Conservation (phyloP, 2,888 invertebrate species). For the Microplitis deprimator region DNA sequence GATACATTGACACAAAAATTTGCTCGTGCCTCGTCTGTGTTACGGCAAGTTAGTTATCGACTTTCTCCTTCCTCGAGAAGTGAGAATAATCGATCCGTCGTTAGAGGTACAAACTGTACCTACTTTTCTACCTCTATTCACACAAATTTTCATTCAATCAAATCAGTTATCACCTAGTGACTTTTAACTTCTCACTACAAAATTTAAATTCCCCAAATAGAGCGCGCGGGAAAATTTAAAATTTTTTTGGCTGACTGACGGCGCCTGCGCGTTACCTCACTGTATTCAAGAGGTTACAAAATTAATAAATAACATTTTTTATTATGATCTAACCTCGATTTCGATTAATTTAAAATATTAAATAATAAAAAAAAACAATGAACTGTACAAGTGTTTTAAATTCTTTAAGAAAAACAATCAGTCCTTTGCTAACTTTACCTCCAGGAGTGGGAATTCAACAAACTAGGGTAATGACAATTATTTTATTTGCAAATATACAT, state of each 20-base stretch:
- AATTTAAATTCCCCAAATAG: not conserved
- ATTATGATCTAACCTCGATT: too few species aligned
- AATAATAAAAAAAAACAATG: slow-evolving; percentile 39
- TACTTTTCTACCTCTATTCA: not conserved
- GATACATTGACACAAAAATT: not conserved
- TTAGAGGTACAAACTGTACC: not conserved
- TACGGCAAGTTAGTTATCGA: slow-evolving; percentile 4
- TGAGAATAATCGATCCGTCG: not conserved
- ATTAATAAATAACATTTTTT: not conserved
- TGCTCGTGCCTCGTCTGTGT: not conserved
- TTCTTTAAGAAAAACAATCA: slow-evolving; percentile 34
- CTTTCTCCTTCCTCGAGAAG: slow-evolving; percentile 4
- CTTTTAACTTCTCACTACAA: not conserved
- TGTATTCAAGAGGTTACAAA: not conserved
- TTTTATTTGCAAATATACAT: not conserved
- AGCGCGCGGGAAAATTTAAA: not conserved
- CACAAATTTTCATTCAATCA: not conserved
- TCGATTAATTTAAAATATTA: not conserved
- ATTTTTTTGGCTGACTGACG: not conserved
- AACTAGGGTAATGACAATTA: slow-evolving; percentile 51
- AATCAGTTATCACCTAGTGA: not conserved
- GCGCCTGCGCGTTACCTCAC: not conserved
- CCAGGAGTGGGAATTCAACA: slow-evolving; percentile 52
- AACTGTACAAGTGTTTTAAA: slow-evolving; percentile 39
- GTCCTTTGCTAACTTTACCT: slow-evolving; percentile 37